Evolutionary conservation across 2,888 invertebrate species (phyloP), one percentile per base, ranked within the genome.

Genomic region (Campoplex nolae): DNA sequence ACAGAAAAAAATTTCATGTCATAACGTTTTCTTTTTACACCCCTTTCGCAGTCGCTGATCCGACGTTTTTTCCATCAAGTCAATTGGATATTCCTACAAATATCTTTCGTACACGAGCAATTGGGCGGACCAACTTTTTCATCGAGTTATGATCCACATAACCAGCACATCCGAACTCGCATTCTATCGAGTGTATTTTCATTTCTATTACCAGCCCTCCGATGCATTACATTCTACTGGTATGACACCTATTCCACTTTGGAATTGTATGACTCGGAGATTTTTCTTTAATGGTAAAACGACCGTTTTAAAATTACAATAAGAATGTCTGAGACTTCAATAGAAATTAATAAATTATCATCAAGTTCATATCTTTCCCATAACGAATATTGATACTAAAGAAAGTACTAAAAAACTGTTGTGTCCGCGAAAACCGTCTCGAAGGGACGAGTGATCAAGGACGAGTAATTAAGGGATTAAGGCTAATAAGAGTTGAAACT

Each of bases 31-130:
- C 32, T 85, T 73, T 77, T 77, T 83, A 42, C 48, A 56, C 58
- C 42, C 70, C 35, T 67, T 71, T 54, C 56, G 32, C 11, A 71
- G 58, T 71, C 48, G 79, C 76, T 74, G 65, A 70, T 58, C 35
- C 75, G 65, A 78, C 74, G 79, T 62, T 56, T 73, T 23, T 54
- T 58, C 76, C 58, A 73, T 67, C 58, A 83, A 75, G 70, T 70
- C 85, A 83, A 83, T 85, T 74, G 75, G 75, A 83, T 83, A 78
- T 83, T 78, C 77, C 68, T 51, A 38, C 38, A 54, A 68, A 77
- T 74, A 58, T 62, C 58, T 75, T 78, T 54, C 74, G 42, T 51
- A 83, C 70, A 85, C 78, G 70, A 70, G 35, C 78, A 42, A 85
- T 83, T 83, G 82, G 79, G 48, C 71, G 38, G 42, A 62, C 78